Evolutionary conservation across 2,113 vertebrate genomes (phyloP).

Genomic region (Chelonoidis abingdonii): DNA sequence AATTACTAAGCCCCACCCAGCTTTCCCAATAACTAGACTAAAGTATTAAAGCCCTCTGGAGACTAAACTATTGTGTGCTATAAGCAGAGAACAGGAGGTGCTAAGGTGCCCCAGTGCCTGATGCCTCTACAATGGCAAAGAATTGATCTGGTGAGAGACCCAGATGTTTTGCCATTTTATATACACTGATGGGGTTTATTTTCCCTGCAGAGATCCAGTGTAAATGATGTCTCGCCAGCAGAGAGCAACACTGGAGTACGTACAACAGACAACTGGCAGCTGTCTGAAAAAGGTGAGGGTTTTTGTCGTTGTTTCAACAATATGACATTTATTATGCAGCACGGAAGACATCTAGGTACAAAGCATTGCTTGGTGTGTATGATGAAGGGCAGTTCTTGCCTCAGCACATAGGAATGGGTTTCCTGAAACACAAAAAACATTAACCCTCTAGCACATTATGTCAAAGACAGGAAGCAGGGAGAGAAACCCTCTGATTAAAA

Average conservation of each 20-base stretch:
- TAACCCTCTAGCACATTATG: not conserved
- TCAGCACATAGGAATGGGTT: not conserved
- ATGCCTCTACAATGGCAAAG: not conserved
- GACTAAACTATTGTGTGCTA: not conserved
- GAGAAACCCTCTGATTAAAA: not conserved
- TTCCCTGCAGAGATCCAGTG: constrained; percentile 57
- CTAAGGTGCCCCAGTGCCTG: not conserved
- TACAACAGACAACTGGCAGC: constrained; percentile 6
- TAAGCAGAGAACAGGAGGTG: not conserved
- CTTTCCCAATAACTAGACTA: not conserved
- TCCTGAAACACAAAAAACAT: not conserved
- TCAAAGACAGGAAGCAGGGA: not conserved
- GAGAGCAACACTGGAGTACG: constrained; percentile 55
- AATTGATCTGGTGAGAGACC: not conserved
- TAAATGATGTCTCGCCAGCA: constrained; percentile 51
- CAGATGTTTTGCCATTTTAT: not conserved
- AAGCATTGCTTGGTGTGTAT: not conserved
- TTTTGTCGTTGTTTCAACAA: not conserved
- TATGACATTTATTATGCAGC: not conserved
- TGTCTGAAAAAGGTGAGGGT: constrained; percentile 45
- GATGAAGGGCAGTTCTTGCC: not conserved
- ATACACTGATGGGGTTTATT: not conserved
- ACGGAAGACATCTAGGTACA: not conserved
- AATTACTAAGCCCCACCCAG: not conserved
- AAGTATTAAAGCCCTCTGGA: not conserved